Conservation (phyloP, 2,797 vertebrate genomes). For the Enteromius thamalakanensis region DNA sequence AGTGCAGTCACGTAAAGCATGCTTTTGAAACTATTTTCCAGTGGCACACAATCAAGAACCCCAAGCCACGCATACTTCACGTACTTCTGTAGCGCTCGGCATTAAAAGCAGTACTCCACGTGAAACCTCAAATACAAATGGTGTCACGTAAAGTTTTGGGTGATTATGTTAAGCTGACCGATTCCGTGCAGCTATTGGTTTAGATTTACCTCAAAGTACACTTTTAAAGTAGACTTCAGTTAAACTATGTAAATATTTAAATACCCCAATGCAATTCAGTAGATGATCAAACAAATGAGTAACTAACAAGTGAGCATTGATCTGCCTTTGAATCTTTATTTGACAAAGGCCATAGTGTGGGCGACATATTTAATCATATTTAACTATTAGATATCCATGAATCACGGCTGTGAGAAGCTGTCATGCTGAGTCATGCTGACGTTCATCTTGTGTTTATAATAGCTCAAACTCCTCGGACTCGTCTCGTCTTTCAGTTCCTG, state of each 20-base stretch:
- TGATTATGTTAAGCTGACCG: background rate
- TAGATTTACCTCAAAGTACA: background rate
- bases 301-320: background rate
- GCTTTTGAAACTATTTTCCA: background rate
- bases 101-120: background rate
- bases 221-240: background rate
- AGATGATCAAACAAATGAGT: conserved; percentile 5
- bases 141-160: background rate
- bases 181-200: background rate
- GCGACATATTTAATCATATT: background rate
- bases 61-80: background rate
- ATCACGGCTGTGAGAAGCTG: background rate
- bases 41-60: background rate
- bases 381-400: background rate
- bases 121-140: background rate
- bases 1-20: background rate
- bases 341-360: background rate
- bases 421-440: conserved; percentile 17
- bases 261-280: background rate
- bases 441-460: background rate
- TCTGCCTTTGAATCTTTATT: background rate
- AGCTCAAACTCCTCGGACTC: background rate
- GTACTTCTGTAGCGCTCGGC: background rate
- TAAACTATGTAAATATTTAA: background rate
- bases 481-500: background rate